Evolutionary conservation across 2,797 vertebrate species (phyloP).

Genomic region (Gadopsis bispinosus): DNA sequence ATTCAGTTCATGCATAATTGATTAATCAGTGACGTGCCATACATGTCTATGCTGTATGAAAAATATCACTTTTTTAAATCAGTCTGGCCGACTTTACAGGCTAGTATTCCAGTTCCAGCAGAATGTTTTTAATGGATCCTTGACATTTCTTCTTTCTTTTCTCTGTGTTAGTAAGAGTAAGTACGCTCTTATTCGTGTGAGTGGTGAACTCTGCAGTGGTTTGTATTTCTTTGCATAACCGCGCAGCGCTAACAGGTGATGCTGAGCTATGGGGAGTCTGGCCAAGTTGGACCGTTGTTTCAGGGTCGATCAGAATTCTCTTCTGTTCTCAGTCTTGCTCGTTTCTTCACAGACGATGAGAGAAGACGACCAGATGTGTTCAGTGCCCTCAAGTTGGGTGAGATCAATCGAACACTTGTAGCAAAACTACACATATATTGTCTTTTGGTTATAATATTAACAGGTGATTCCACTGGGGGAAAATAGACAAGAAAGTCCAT

Average conservation of each 20-base stretch:
- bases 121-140: background rate
- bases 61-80: no score
- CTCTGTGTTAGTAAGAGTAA: background rate
- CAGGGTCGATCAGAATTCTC: conserved; percentile 1
- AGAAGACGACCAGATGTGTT: conserved; percentile 95
- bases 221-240: conserved; percentile 36
- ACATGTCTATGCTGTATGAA: no score
- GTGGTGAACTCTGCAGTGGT: conserved; percentile 10
- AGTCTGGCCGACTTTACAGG: no score
- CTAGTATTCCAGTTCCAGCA: background rate
- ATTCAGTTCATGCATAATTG: no score
- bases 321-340: conserved; percentile 35
- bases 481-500: background rate
- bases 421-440: background rate
- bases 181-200: background rate
- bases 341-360: conserved; percentile 84
- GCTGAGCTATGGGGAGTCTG: conserved; percentile 33
- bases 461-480: background rate
- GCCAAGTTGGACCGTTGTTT: conserved; percentile 30
- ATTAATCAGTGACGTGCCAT: no score
- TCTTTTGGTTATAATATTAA: background rate
- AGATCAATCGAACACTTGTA: conserved; percentile 35
- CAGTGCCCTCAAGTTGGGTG: conserved; percentile 94
- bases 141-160: conserved; percentile 4
- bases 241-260: conserved; percentile 9